A percentile compares a stretch with the other conserved stretches of the same genome.
Evolutionary conservation across 2,888 invertebrate species (phyloP).

Genomic region (Cataglyphis albicans): DNA sequence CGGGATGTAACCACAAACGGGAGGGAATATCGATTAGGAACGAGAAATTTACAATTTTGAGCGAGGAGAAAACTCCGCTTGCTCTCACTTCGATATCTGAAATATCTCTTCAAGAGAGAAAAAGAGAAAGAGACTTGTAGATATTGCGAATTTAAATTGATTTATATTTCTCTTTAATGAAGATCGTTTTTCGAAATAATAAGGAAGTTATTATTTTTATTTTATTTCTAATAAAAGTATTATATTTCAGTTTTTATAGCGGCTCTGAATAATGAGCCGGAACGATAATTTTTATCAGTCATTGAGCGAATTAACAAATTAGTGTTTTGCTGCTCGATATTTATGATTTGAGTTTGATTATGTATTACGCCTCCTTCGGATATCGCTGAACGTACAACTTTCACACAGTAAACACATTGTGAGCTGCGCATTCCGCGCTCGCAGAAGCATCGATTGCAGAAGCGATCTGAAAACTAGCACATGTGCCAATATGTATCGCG

Average conservation of each 20-base stretch:
- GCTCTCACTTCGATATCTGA: not conserved
- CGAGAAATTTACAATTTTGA: not conserved
- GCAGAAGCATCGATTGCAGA: slow-evolving; percentile 47
- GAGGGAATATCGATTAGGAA: slow-evolving; percentile 7
- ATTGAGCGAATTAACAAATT: not conserved
- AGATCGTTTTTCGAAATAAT: not conserved
- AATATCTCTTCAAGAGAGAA: not conserved
- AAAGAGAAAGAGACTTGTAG: not conserved
- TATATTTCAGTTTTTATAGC: slow-evolving; percentile 4
- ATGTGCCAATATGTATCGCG: slow-evolving; percentile 12
- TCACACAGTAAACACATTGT: slow-evolving; percentile 54
- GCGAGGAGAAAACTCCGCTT: not conserved
- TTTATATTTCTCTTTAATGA: not conserved
- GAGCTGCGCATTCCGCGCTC: slow-evolving; percentile 17
- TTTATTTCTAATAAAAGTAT: not conserved
- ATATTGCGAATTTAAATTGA: not conserved
- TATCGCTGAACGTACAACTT: slow-evolving; percentile 22
- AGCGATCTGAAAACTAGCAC: slow-evolving; percentile 49
- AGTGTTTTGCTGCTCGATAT: not conserved
- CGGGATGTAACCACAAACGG: not conserved
- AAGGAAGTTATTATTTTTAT: not conserved
- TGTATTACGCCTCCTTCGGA: slow-evolving; percentile 42
- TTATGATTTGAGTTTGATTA: slow-evolving; percentile 8
- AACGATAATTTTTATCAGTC: not conserved
- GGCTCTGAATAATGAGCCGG: not conserved